Conservation (phyloP, 2,797 vertebrate species). For the Tapirus indicus region DNA sequence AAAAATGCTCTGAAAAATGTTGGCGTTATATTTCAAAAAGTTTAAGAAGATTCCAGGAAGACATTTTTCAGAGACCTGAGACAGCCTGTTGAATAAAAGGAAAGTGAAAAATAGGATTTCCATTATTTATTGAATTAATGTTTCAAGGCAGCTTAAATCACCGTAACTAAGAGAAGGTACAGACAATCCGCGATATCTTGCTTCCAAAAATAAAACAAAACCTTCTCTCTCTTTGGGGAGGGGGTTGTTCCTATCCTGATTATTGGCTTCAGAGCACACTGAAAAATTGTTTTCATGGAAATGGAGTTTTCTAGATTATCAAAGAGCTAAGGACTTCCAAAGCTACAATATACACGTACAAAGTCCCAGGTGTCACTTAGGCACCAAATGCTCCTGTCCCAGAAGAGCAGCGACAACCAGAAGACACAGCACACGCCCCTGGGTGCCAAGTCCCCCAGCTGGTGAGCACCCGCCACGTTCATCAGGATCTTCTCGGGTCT, state of each 20-base stretch:
- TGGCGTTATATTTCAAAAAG: background rate
- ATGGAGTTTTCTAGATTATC: background rate
- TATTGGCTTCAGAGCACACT: accelerated
- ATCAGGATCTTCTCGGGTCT: accelerated
- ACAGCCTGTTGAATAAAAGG: background rate
- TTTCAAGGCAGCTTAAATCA: background rate
- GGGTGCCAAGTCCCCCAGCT: background rate
- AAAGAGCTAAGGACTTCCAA: background rate
- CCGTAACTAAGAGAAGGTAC: background rate
- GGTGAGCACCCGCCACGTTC: accelerated
- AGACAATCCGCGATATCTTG: too few relatives aligned
- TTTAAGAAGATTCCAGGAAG: background rate
- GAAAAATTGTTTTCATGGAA: background rate
- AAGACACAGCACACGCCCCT: accelerated
- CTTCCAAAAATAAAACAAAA: background rate
- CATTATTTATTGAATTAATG: background rate
- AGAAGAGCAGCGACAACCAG: accelerated
- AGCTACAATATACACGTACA: background rate
- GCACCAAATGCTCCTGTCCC: background rate
- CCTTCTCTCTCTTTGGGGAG: background rate
- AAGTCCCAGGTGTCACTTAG: background rate
- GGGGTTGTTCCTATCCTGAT: too few relatives aligned
- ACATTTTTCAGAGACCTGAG: background rate
- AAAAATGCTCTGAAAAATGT: background rate
- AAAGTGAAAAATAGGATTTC: background rate